Evolutionary conservation across 2,888 invertebrate genomes (phyloP), one percentile per base, ranked within the genome.

Genomic region (Epinotia ramella): DNA sequence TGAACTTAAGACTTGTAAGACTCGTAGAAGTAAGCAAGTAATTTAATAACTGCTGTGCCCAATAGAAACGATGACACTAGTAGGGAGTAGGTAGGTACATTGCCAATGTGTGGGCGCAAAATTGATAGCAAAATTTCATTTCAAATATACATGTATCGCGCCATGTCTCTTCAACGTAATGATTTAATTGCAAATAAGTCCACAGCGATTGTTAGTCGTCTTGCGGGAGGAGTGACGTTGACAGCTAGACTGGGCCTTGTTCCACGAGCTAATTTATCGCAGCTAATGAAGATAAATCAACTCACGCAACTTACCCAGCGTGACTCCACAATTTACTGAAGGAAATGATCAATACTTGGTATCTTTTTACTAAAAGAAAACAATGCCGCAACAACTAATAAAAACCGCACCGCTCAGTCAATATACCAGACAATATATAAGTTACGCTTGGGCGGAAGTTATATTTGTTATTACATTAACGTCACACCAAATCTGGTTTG

Each of bases 391-490:
- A 62, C 62, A 33, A 62, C 44, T 44, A 67, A 73, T 73, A 28
- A 73, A 68, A 73, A 62, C 18, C 40, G 40, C 33, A 66, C n/a
- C 20, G n/a, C 75, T 40, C 46, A 71, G 60, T 56, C 53, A 71
- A 76, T 68, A 77, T 59, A 66, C 77, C 66, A 76, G 77, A 53
- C 73, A 57, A 73, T 78, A 77, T 73, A 73, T 60, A 68, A 77
- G 76, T 71, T 73, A 71, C 59, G 70, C 78, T 78, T 73, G 73
- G 84, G 81, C 83, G 87, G 85, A 89, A 86, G 86, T 86, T 85
- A 84, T 87, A 86, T 85, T 81, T 80, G 82, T 87, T 86, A 87
- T 88, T 86, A 86, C 84, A 86, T 87, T 87, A 87, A 87, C 83
- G 85, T 86, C 85, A 84, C 84, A 84, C 87, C 84, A 87, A 84